phyloP scores from a whole-genome alignment of 30 jellyfish, hydroid and myxozoan genomes.

The Cassiopea xamachana region DNA sequence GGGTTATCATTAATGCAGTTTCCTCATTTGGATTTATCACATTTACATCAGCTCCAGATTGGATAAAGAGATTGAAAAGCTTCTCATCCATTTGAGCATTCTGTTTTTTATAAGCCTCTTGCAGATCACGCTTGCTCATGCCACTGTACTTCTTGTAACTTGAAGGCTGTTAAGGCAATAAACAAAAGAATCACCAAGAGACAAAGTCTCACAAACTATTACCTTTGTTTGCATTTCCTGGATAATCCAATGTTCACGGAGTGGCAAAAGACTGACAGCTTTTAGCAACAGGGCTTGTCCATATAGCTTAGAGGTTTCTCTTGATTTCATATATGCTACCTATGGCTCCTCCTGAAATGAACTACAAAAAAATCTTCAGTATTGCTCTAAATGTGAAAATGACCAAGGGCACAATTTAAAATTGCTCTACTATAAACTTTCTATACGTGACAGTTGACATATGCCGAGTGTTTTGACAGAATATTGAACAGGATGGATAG shows the following conservation, averaged over 20 bases:
- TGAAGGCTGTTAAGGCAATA: conserved; percentile 1
- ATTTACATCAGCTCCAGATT: conserved; percentile 42
- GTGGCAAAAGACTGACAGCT: no score
- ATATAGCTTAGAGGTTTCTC: no score
- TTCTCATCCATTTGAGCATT: conserved; percentile 6
- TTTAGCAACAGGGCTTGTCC: no score
- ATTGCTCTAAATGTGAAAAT: no score
- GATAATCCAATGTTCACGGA: not conserved
- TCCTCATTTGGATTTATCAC: conserved; percentile 25
- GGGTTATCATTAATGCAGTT: conserved; percentile 48
- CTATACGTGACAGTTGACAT: no score
- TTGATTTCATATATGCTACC: no score
- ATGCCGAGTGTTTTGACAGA: no score
- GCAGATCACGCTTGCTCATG: not conserved
- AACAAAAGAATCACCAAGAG: not conserved
- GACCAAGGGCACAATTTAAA: no score
- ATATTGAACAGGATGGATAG: no score
- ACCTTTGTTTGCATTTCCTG: not conserved
- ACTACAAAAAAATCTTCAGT: no score
- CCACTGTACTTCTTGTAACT: not conserved
- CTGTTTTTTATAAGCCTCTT: conserved; percentile 12
- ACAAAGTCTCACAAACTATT: not conserved
- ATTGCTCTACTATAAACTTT: no score
- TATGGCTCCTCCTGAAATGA: no score
- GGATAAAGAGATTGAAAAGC: conserved; percentile 28